A percentile compares a stretch with the other conserved stretches of the same genome.
These are phyloP conservation scores for Rhadinocentrus ornatus DNA, from an alignment of 2,797 vertebrate species.

Conservation along the genomic window DNA sequence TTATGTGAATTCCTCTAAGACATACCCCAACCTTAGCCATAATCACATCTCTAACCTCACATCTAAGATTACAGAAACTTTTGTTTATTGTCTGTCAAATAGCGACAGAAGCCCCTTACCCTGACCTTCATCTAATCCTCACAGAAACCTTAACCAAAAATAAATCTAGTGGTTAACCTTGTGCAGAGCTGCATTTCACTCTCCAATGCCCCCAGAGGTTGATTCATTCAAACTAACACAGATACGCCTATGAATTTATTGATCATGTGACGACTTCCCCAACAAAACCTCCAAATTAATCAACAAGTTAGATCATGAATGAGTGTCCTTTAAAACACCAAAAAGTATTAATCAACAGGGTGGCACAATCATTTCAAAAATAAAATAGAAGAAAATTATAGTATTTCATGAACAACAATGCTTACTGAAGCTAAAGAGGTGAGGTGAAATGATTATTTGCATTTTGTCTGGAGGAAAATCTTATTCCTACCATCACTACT, in stretches of 20 bases:
- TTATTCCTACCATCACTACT: neutral
- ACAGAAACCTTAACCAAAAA: slow-evolving; percentile 1
- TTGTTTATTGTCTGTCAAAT: slow-evolving; percentile 10
- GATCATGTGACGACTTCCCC: neutral
- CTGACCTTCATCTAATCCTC: slow-evolving; percentile 14
- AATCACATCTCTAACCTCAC: slow-evolving; percentile 17
- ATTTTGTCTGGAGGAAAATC: neutral
- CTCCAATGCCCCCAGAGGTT: neutral
- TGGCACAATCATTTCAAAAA: neutral
- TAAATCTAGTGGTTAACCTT: slow-evolving; percentile 21
- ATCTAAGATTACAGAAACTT: neutral
- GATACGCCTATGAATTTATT: neutral
- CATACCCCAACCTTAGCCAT: slow-evolving; percentile 4
- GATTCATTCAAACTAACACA: slow-evolving; percentile 16
- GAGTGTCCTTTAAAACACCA: neutral
- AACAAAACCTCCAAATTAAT: slow-evolving; percentile 18
- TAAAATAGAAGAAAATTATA: neutral
- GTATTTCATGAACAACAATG: neutral
- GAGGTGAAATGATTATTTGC: neutral
- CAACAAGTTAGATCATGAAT: neutral
- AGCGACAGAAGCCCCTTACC: neutral
- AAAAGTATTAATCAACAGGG: neutral
- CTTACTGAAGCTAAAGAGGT: neutral
- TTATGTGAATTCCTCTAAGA: slow-evolving; percentile 27
- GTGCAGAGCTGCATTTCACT: slow-evolving; percentile 16